Evolutionary conservation across 1,140 invertebrate genomes (phyloP).

Genomic region (Andricus grossulariae): DNA sequence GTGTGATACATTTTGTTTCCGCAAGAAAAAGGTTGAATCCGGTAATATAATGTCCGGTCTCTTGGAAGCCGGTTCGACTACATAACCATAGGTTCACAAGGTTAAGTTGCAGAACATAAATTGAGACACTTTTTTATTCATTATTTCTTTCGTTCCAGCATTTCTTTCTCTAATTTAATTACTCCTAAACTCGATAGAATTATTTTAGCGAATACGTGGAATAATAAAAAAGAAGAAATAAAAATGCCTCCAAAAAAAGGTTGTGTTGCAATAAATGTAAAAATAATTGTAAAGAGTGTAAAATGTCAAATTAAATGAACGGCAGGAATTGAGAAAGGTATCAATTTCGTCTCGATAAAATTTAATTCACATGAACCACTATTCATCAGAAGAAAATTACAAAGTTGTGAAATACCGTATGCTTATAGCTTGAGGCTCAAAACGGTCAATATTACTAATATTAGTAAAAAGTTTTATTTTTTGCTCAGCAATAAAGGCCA

Average conservation of each 20-base stretch:
- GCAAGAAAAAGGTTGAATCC: constrained; percentile 33
- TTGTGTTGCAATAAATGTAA: neutral
- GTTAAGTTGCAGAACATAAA: neutral
- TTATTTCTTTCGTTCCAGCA: too few relatives aligned
- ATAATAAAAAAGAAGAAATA: too few relatives aligned
- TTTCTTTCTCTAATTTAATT: too few relatives aligned
- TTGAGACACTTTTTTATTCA: too few relatives aligned
- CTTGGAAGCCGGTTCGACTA: neutral
- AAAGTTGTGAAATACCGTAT: neutral
- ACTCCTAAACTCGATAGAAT: neutral
- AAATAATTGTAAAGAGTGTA: too few relatives aligned
- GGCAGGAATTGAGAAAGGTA: neutral
- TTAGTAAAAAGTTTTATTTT: constrained; percentile 24
- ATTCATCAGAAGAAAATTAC: neutral
- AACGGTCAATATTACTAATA: constrained; percentile 5
- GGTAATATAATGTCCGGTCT: neutral
- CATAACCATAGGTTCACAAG: neutral
- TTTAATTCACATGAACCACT: neutral
- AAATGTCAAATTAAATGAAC: too few relatives aligned
- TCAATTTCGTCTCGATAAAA: neutral
- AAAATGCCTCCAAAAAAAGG: constrained; percentile 21
- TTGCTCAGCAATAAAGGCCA: constrained; percentile 18
- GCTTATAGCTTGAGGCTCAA: neutral
- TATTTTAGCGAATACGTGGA: too few relatives aligned
- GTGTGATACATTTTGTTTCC: constrained; percentile 31